Evolutionary conservation across 2,113 vertebrate species (phyloP).

Genomic region (Telmatochromis sp.): DNA sequence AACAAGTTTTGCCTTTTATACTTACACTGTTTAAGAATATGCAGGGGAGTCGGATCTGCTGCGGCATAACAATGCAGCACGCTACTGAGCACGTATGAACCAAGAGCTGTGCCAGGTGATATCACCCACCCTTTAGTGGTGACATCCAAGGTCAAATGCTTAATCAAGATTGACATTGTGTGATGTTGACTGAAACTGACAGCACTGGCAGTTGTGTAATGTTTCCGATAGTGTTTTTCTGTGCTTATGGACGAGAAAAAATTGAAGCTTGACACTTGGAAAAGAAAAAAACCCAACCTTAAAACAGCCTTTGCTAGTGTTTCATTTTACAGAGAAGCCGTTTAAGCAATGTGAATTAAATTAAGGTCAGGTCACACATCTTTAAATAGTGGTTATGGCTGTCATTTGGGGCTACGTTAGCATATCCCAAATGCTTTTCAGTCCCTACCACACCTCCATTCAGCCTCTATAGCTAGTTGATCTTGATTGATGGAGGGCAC

Average conservation of each 20-base stretch:
- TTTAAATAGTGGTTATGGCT: background rate
- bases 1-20: background rate
- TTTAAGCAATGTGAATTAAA: background rate
- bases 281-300: fast-evolving
- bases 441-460: background rate
- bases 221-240: background rate
- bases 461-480: slow-evolving; percentile 29
- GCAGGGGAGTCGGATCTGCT: background rate
- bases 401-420: background rate
- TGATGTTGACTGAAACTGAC: slow-evolving; percentile 10
- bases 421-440: background rate
- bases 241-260: background rate
- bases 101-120: background rate
- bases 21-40: background rate
- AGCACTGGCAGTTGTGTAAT: background rate
- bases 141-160: slow-evolving; percentile 34
- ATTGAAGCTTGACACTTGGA: background rate
- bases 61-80: background rate
- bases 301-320: background rate
- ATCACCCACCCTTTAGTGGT: background rate
- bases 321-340: background rate
- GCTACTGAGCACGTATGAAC: background rate
- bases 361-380: background rate
- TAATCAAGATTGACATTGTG: slow-evolving; percentile 50
- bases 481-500: slow-evolving; percentile 52